Percentiles rank a stretch among this genome's conserved stretches.
phyloP scores from a whole-genome alignment of 2,113 vertebrate species.

The Hydrochoerus hydrochaeris region DNA sequence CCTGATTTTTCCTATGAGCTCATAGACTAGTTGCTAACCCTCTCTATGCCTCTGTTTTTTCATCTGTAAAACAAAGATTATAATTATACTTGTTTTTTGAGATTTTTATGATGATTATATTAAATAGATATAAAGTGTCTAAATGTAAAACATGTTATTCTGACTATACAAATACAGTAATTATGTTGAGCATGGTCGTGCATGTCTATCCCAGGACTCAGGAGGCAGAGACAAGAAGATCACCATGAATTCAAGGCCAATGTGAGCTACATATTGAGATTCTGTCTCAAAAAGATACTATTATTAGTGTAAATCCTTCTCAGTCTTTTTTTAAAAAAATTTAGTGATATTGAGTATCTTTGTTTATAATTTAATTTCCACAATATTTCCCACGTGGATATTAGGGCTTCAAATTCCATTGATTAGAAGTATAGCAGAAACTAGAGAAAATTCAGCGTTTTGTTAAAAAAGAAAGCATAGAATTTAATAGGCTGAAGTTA shows the following conservation, averaged over 20 bases:
- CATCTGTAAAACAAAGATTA: neutral
- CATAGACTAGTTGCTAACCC: neutral
- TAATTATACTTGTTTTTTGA: neutral
- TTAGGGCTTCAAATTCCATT: conserved; percentile 1
- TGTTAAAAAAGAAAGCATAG: neutral
- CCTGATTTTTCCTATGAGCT: neutral
- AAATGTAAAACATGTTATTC: neutral
- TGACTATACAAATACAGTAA: neutral
- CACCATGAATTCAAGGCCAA: neutral
- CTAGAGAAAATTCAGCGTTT: neutral
- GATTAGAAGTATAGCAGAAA: neutral
- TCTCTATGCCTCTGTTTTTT: neutral
- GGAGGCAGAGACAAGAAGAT: neutral
- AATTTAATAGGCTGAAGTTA: neutral
- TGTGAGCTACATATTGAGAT: neutral
- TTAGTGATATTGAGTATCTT: neutral
- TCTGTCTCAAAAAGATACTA: neutral
- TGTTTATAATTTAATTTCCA: neutral
- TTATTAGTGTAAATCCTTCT: neutral
- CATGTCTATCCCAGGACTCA: neutral
- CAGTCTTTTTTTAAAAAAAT: no score
- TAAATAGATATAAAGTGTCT: neutral
- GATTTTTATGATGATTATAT: neutral
- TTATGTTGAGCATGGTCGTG: neutral
- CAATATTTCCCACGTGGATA: neutral